These are phyloP conservation scores for Crax fasciolata DNA, from an alignment of 2,797 vertebrate genomes.

Conservation along the genomic window DNA sequence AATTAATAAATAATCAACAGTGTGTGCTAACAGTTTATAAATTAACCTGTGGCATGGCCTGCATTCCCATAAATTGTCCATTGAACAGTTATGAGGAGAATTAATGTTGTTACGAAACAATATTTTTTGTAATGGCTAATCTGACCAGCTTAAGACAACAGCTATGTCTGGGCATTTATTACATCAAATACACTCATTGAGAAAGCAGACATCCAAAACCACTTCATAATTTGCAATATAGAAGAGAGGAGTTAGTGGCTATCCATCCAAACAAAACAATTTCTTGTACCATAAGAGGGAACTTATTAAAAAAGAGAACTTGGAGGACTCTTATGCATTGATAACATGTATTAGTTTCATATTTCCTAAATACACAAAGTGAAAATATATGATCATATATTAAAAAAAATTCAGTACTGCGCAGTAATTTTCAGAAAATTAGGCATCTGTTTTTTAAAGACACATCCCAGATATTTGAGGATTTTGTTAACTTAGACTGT, in stretches of 20 bases:
- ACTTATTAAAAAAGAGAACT: constrained; percentile 22
- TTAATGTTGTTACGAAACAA: not conserved
- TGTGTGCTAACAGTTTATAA: not conserved
- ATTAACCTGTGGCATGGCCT: not conserved
- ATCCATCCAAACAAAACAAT: constrained; percentile 50
- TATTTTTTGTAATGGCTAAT: constrained; percentile 33
- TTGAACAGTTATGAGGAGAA: not conserved
- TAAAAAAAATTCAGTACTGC: not conserved
- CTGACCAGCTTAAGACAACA: constrained; percentile 8
- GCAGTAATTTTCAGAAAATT: constrained; percentile 6
- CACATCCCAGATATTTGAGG: not conserved
- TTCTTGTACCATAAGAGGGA: not conserved
- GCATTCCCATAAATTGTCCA: not conserved
- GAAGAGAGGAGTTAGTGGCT: constrained; percentile 29
- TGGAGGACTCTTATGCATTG: not conserved
- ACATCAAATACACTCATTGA: constrained; percentile 9
- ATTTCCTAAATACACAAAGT: constrained; percentile 27
- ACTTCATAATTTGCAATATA: constrained; percentile 45
- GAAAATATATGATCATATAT: constrained; percentile 1
- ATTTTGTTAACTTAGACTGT: constrained; percentile 33
- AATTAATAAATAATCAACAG: constrained; percentile 41
- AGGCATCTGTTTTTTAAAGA: constrained; percentile 15
- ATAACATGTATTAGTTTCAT: constrained; percentile 18
- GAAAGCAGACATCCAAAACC: constrained; percentile 53
- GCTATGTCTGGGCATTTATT: not conserved